phyloP scores from a whole-genome alignment of 2,113 vertebrate species.

The Pantherophis guttatus region DNA sequence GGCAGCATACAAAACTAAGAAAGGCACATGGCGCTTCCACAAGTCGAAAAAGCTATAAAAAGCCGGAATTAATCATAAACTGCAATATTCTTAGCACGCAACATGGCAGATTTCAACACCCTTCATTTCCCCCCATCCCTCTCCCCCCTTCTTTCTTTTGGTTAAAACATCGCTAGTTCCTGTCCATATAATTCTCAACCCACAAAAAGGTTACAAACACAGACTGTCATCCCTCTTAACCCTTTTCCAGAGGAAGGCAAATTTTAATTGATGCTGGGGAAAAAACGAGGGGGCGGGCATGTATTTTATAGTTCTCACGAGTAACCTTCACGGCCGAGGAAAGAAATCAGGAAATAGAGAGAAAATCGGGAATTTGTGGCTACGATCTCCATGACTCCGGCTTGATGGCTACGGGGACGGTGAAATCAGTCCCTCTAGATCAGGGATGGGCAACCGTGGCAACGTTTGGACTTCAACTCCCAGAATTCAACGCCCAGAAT shows the following conservation, averaged over 20 bases:
- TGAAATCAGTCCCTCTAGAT: background rate
- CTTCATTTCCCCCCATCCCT: background rate
- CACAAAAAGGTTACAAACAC: constrained; percentile 28
- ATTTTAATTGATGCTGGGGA: background rate
- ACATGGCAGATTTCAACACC: constrained; percentile 7
- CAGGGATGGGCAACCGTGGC: too few species aligned
- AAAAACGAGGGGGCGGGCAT: constrained; percentile 2
- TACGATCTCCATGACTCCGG: background rate
- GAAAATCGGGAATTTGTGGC: background rate
- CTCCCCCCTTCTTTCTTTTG: fast-evolving
- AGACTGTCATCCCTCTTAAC: constrained; percentile 10
- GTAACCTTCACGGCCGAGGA: background rate
- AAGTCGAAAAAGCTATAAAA: constrained; percentile 17
- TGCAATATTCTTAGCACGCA: constrained; percentile 25
- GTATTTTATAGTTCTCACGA: background rate
- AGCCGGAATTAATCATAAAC: constrained; percentile 42
- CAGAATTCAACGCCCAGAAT: too few species aligned
- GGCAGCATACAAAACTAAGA: constrained; percentile 17
- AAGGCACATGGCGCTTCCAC: constrained; percentile 9
- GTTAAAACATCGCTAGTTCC: constrained; percentile 29
- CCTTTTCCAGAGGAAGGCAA: background rate
- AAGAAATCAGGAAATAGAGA: background rate
- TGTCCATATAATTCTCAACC: constrained; percentile 40
- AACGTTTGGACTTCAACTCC: too few species aligned
- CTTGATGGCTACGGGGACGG: background rate